Conservation (phyloP, 2,888 invertebrate species). For the Euzetes globulus region DNA sequence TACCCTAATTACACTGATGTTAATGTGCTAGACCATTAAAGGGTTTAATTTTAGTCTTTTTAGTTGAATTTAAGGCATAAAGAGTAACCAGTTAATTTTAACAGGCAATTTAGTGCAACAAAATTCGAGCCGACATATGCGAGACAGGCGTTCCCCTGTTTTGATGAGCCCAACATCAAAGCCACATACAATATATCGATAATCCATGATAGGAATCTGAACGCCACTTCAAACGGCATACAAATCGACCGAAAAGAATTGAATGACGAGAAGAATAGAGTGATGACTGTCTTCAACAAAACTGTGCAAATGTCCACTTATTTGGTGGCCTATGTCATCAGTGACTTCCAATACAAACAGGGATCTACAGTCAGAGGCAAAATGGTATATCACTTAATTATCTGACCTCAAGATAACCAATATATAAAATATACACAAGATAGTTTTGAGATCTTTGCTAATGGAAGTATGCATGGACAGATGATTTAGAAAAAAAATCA, state of each 20-base stretch:
- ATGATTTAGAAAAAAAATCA: too few species aligned
- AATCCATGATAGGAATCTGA: conserved; percentile 35
- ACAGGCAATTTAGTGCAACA: conserved; percentile 72
- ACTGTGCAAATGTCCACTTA: conserved; percentile 36
- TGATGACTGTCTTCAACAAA: conserved; percentile 30
- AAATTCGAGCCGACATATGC: conserved; percentile 95
- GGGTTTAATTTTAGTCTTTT: too few species aligned
- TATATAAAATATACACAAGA: too few species aligned
- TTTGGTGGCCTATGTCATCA: conserved; percentile 31
- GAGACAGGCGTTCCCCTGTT: conserved; percentile 85
- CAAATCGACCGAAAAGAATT: neutral
- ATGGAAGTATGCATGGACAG: too few species aligned
- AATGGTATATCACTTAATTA: neutral
- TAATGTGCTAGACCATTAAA: too few species aligned
- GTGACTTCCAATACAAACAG: conserved; percentile 32
- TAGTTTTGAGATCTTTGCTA: too few species aligned
- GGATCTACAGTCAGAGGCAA: conserved; percentile 18
- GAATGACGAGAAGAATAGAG: neutral
- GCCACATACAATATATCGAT: conserved; percentile 40
- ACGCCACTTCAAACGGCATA: conserved; percentile 19
- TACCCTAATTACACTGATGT: too few species aligned
- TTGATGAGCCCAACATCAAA: conserved; percentile 64
- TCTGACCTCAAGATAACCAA: too few species aligned
- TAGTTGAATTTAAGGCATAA: neutral
- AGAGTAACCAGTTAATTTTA: neutral